Conservation (phyloP, 2,113 vertebrate species). For the Ageneiosus marmoratus region DNA sequence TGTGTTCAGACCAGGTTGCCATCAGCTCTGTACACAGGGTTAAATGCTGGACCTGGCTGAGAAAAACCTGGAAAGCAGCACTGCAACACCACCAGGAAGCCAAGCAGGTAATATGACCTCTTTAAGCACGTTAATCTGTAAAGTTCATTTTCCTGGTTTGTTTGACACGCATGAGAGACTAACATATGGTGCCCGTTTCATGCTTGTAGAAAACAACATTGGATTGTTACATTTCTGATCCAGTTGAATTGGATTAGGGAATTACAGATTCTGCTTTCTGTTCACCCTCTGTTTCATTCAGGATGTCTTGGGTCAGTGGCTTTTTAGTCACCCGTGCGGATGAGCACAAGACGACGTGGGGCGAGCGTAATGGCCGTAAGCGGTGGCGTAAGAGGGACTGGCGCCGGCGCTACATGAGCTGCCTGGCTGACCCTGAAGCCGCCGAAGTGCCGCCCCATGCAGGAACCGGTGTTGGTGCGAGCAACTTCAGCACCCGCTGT, state of each 20-base stretch:
- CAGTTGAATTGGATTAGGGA: not conserved
- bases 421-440: slow-evolving; percentile 85
- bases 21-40: slow-evolving; percentile 65
- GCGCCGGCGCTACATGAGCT: slow-evolving; percentile 90
- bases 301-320: slow-evolving; percentile 96
- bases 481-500: slow-evolving; percentile 75
- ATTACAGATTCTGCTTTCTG: not conserved
- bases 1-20: slow-evolving; percentile 59
- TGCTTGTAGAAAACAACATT: not conserved
- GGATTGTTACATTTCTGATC: not conserved
- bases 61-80: slow-evolving; percentile 48
- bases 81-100: slow-evolving; percentile 63
- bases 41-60: slow-evolving; percentile 70
- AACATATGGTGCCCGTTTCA: not conserved
- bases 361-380: slow-evolving; percentile 91
- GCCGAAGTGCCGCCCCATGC: slow-evolving; percentile 59
- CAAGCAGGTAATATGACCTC: slow-evolving; percentile 68
- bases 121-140: not conserved
- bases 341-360: slow-evolving; percentile 91
- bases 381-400: slow-evolving; percentile 79
- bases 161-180: not conserved
- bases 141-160: not conserved
- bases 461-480: slow-evolving; percentile 60
- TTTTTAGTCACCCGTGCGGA: slow-evolving; percentile 89
- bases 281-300: slow-evolving; percentile 41